These are phyloP conservation scores for Tiphia femorata DNA, from an alignment of 2,888 invertebrate species.

Conservation along the genomic window DNA sequence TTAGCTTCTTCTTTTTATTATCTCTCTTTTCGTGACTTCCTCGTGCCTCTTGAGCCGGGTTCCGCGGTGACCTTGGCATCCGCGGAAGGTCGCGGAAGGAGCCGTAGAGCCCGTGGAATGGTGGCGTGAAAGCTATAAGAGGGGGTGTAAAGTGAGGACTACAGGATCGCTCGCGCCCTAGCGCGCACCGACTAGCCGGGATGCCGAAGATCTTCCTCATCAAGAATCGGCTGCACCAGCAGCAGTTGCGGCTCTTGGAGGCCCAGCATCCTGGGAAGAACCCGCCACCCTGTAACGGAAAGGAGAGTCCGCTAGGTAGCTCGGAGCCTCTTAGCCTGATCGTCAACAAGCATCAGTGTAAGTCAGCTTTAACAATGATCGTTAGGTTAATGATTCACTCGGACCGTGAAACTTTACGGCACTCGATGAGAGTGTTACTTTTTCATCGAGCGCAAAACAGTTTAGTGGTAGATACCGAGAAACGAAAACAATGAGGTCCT, in stretches of 20 bases:
- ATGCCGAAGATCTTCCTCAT: conserved; percentile 96
- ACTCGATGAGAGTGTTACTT: too few relatives aligned
- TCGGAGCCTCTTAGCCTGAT: conserved; percentile 71
- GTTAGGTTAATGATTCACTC: too few relatives aligned
- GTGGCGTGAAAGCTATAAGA: conserved; percentile 36
- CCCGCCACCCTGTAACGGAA: conserved; percentile 60
- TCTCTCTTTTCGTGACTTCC: too few relatives aligned
- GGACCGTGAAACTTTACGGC: too few relatives aligned
- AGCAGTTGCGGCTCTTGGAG: conserved; percentile 87
- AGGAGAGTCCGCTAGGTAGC: conserved; percentile 64
- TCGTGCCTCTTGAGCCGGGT: too few relatives aligned
- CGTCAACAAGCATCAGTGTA: conserved; percentile 69
- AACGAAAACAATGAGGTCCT: too few relatives aligned
- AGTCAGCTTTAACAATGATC: too few relatives aligned
- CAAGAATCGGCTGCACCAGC: conserved; percentile 91
- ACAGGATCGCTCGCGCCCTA: conserved; percentile 7
- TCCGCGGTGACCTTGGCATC: too few relatives aligned
- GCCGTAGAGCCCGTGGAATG: too few relatives aligned
- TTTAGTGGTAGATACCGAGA: too few relatives aligned
- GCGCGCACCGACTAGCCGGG: conserved; percentile 50
- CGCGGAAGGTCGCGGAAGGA: conserved; percentile 1
- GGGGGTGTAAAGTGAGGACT: conserved; percentile 35
- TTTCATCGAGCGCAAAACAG: too few relatives aligned
- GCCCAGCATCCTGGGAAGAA: conserved; percentile 78
- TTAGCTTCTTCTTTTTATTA: too few relatives aligned